phyloP scores from a whole-genome alignment of 2,888 invertebrate genomes.

The Mantis religiosa region DNA sequence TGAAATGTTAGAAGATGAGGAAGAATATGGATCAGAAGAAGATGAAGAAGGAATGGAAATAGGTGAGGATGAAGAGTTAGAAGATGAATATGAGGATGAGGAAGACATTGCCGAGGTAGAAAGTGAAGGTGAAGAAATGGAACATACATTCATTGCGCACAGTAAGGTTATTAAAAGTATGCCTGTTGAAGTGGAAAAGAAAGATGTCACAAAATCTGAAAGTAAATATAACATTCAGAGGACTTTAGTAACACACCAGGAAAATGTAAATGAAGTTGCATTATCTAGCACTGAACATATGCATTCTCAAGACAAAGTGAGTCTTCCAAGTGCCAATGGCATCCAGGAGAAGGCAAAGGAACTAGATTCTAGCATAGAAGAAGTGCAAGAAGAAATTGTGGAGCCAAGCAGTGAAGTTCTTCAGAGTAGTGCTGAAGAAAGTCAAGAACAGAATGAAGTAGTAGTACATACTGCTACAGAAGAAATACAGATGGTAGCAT shows the following conservation, averaged over 20 bases:
- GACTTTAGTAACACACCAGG: not conserved
- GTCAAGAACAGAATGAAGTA: not conserved
- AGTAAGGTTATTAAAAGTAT: too few relatives aligned
- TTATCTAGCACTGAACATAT: not conserved
- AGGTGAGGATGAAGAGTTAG: not conserved
- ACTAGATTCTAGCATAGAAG: not conserved
- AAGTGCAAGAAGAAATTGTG: not conserved
- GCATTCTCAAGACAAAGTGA: not conserved
- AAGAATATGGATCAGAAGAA: not conserved
- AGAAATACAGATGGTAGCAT: not conserved
- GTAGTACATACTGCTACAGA: not conserved
- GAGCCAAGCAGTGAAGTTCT: not conserved
- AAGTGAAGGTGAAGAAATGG: not conserved
- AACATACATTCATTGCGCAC: not conserved
- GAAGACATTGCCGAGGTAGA: not conserved
- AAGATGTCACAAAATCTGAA: not conserved
- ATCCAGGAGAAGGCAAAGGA: not conserved
- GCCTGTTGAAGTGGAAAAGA: not conserved
- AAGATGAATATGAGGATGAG: not conserved
- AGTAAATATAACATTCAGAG: not conserved
- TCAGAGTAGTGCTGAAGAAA: not conserved
- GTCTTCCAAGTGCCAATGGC: not conserved
- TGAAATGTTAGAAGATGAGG: not conserved
- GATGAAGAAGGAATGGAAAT: not conserved
- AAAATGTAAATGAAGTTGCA: not conserved